Evolutionary conservation across 2,113 vertebrate genomes (phyloP).

Genomic region (Takifugu bimaculatus): DNA sequence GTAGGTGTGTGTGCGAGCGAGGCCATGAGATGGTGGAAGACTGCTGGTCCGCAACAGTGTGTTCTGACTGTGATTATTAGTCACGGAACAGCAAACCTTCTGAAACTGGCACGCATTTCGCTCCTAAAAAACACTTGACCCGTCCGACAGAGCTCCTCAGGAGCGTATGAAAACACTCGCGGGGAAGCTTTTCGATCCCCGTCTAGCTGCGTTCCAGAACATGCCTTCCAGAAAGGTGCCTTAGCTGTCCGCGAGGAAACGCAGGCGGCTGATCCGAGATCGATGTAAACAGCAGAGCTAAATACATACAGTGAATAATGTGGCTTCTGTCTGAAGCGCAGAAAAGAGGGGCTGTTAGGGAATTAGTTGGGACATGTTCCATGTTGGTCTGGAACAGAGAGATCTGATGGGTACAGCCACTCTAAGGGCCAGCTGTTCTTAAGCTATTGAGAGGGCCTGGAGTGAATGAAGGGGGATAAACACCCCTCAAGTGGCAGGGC

Average conservation of each 20-base stretch:
- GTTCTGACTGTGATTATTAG: constrained; percentile 47
- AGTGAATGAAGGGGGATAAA: constrained; percentile 69
- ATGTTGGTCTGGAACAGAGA: constrained; percentile 47
- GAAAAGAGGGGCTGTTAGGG: constrained; percentile 34
- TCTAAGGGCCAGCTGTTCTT: constrained; percentile 68
- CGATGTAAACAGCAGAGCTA: constrained; percentile 6
- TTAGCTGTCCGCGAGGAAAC: constrained; percentile 1
- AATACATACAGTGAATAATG: constrained; percentile 17
- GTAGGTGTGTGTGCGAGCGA: constrained; percentile 11
- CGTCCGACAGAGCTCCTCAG: constrained; percentile 3
- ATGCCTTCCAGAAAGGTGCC: background rate
- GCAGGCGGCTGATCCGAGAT: constrained; percentile 1
- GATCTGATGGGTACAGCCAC: constrained; percentile 65
- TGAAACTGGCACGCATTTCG: constrained; percentile 15
- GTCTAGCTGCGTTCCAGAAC: constrained; percentile 28
- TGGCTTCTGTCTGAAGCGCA: constrained; percentile 14
- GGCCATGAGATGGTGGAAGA: background rate
- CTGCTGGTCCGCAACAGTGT: constrained; percentile 39
- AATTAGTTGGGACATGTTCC: constrained; percentile 69
- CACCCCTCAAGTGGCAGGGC: constrained; percentile 70
- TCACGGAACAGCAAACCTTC: constrained; percentile 42
- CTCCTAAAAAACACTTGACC: constrained; percentile 34
- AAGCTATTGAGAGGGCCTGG: constrained; percentile 58
- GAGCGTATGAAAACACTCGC: constrained; percentile 21
- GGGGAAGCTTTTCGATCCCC: constrained; percentile 18